phyloP scores from a whole-genome alignment of 2,888 invertebrate genomes.

The Ametastegia equiseti region DNA sequence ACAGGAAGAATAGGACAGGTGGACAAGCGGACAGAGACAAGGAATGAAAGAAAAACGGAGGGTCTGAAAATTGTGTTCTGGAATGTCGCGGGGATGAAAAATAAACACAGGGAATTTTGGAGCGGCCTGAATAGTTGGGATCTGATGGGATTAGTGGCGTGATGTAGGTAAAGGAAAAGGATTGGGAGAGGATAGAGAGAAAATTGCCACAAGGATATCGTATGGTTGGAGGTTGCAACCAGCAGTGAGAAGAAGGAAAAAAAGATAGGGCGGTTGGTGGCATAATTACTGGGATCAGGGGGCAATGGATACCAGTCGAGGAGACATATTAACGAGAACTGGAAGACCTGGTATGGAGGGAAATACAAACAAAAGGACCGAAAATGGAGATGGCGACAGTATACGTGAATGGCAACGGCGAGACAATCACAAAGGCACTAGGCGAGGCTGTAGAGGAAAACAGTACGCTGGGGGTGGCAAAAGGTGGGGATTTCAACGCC shows the following conservation, averaged over 20 bases:
- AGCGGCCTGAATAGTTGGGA: conserved; percentile 50
- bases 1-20: no score
- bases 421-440: background rate
- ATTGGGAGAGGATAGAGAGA: conserved; percentile 43
- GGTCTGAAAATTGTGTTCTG: conserved; percentile 48
- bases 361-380: background rate
- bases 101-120: conserved; percentile 56
- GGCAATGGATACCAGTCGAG: background rate
- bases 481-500: conserved; percentile 47
- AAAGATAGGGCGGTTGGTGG: conserved; percentile 53
- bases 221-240: conserved; percentile 49
- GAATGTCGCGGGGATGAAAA: conserved; percentile 55
- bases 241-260: conserved; percentile 48
- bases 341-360: background rate
- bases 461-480: conserved; percentile 19
- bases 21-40: background rate
- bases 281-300: conserved; percentile 52
- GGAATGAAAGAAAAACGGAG: background rate
- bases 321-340: background rate
- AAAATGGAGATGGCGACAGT: background rate
- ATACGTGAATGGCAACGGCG: background rate
- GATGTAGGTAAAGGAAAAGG: conserved; percentile 56
- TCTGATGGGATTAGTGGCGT: conserved; percentile 50
- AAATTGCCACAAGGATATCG: conserved; percentile 46
- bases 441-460: background rate